These are phyloP conservation scores for Sebastes paucispinis DNA, from an alignment of 2,797 vertebrate genomes.

Conservation along the genomic window DNA sequence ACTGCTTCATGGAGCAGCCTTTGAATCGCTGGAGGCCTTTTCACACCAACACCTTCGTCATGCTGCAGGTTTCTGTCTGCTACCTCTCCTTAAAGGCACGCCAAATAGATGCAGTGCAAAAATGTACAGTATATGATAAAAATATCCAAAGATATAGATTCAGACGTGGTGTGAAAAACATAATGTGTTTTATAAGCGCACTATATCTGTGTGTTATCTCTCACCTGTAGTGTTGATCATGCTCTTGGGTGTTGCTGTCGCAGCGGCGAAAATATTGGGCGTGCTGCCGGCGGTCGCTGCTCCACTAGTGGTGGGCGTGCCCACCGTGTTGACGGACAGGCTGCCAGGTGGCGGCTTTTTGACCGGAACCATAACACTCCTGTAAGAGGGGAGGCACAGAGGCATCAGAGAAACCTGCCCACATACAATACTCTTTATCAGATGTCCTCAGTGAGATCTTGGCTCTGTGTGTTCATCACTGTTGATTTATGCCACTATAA, in stretches of 20 bases:
- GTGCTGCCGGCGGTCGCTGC: constrained; percentile 90
- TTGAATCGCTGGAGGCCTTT: constrained; percentile 11
- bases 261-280: constrained; percentile 95
- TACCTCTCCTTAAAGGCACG: neutral
- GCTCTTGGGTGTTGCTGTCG: constrained; percentile 97
- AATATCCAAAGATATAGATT: neutral
- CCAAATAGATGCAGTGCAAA: neutral
- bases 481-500: no score
- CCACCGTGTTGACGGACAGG: constrained; percentile 95
- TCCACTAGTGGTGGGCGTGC: constrained; percentile 87
- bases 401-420: neutral
- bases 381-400: constrained; percentile 60
- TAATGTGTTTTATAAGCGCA: neutral
- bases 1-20: constrained; percentile 12
- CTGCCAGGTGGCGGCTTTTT: constrained; percentile 97
- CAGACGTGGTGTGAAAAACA: neutral
- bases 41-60: constrained; percentile 21
- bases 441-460: neutral
- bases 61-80: constrained; percentile 13
- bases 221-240: constrained; percentile 99
- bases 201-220: neutral
- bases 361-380: constrained; percentile 97
- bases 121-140: neutral
- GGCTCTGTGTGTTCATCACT: no score
- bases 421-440: neutral